These are phyloP conservation scores for Platalea minor DNA, from an alignment of 2,797 vertebrate genomes.

Conservation along the genomic window DNA sequence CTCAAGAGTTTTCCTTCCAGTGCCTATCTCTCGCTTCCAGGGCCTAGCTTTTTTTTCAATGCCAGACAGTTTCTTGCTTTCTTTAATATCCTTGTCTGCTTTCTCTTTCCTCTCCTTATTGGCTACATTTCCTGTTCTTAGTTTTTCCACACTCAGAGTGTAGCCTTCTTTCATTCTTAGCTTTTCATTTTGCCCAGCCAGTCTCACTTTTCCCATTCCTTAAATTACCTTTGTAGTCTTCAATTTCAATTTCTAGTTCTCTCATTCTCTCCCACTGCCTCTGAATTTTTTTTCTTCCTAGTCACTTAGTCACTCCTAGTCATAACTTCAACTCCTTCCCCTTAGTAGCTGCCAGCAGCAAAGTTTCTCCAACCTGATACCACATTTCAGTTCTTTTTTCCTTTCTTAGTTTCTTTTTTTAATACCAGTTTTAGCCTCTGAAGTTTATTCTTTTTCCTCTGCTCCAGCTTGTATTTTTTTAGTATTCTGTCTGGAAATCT, in stretches of 20 bases:
- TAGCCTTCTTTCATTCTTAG: background rate
- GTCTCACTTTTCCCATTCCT: background rate
- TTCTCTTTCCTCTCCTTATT: background rate
- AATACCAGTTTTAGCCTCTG: background rate
- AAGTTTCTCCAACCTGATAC: background rate
- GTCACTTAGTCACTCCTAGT: background rate
- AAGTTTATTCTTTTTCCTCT: background rate
- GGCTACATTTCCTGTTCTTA: background rate
- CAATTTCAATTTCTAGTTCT: background rate
- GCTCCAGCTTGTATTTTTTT: background rate
- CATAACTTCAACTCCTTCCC: background rate
- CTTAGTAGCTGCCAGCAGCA: background rate
- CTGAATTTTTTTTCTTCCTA: background rate
- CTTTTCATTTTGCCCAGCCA: background rate
- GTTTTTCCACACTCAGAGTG: background rate
- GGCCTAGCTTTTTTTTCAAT: background rate
- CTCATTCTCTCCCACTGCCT: background rate
- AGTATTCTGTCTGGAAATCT: background rate
- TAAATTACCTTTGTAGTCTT: background rate
- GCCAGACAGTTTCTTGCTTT: background rate
- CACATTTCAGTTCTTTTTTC: background rate
- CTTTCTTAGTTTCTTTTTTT: background rate
- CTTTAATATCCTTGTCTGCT: background rate
- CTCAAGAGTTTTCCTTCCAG: background rate
- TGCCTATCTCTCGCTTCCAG: background rate